Evolutionary conservation across 2,888 invertebrate species (phyloP).

Genomic region (Nomada fabriciana): DNA sequence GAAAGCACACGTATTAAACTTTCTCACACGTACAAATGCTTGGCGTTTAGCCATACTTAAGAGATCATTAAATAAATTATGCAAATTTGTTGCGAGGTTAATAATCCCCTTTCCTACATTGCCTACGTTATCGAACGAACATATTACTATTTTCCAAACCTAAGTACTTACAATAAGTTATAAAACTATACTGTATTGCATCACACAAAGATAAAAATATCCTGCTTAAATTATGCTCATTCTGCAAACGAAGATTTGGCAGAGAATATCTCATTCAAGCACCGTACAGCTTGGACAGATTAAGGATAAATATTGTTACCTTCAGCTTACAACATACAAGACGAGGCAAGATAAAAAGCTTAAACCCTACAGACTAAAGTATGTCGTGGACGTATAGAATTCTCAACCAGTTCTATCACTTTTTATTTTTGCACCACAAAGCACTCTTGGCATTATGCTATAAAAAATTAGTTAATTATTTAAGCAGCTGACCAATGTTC

Average conservation of each 20-base stretch:
- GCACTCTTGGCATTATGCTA: constrained; percentile 45
- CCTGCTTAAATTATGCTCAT: constrained; percentile 43
- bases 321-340: constrained; percentile 46
- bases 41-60: constrained; percentile 30
- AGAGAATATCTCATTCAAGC: constrained; percentile 47
- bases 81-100: constrained; percentile 31
- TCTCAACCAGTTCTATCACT: constrained; percentile 52
- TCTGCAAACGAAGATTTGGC: constrained; percentile 36
- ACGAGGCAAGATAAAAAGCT: constrained; percentile 51
- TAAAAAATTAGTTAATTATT: constrained; percentile 36
- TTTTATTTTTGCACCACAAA: constrained; percentile 57
- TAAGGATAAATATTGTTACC: constrained; percentile 41
- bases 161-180: constrained; percentile 44
- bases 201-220: constrained; percentile 58
- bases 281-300: constrained; percentile 57
- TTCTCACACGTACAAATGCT: constrained; percentile 1
- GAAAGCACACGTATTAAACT: constrained; percentile 23
- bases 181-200: constrained; percentile 52
- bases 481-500: constrained; percentile 88
- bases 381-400: constrained; percentile 69
- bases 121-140: constrained; percentile 15
- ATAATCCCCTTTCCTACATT: constrained; percentile 13
- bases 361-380: constrained; percentile 54
- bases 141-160: constrained; percentile 18
- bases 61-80: constrained; percentile 49